Base-by-base conservation (phyloP, 2,888 invertebrate species). In the Philereme vetulata region DNA sequence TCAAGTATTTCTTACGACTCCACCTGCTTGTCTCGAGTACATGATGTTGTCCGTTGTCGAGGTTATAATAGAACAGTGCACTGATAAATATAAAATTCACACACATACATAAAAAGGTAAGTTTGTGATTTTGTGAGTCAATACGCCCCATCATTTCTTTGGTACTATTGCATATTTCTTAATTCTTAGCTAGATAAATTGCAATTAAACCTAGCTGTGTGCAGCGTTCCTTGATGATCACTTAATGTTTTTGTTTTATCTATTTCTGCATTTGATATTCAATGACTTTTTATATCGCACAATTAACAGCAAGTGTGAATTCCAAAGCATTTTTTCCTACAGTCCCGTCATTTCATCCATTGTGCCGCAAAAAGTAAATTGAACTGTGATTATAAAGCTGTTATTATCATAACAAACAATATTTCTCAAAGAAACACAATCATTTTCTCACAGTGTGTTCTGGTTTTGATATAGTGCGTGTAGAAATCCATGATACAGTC, bases 331-430 rank as follows among this genome's bases (percentile, higher is more conserved):
- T 74, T 72, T 70, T 74, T 77, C 76, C 75, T 71, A n/a, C 78
- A 69, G 74, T 76, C 72, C 69, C 72, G 65, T 75, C 71, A 46
- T 51, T 73, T 74, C 70, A 76, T 74, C 74, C 71, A 77, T 72
- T 74, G 76, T 75, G 70, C 69, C 65, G 80, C 75, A 87, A 89
- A 88, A 88, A 86, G 76, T 83, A 78, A 85, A 86, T 86, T 84
- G 80, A 80, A 84, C 76, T 71, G 76, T 82, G 81, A 85, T 83
- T 81, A 84, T 71, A 77, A 71, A 71, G 70, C 74, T 74, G 74
- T 76, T 81, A 81, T 85, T 83, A 81, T 75, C 75, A 80, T 83
- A 81, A 82, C 83, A 83, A 86, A 84, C 81, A 80, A 78, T 81
- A 78, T 83, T 88, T 89, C 88, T 82, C 86, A 88, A 80, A 81